These are phyloP conservation scores for Okapia johnstoni DNA, from an alignment of 2,113 vertebrate genomes.

Conservation along the genomic window DNA sequence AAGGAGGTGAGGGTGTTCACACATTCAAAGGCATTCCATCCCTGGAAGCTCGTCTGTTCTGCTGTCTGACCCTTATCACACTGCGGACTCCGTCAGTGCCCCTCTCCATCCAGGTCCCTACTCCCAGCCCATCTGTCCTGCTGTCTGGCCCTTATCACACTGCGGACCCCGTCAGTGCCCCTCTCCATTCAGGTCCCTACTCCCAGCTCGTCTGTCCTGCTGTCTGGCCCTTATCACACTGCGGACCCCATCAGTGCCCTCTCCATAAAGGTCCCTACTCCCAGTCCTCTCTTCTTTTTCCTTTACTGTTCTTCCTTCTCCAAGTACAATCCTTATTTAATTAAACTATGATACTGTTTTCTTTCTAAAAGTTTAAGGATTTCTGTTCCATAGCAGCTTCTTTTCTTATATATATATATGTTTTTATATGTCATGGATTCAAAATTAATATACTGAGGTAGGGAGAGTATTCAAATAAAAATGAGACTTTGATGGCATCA, in stretches of 20 bases:
- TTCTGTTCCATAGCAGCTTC: background rate
- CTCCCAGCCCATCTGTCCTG: no score
- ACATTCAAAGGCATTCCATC: background rate
- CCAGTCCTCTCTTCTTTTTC: background rate
- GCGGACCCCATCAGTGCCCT: background rate
- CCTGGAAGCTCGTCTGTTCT: no score
- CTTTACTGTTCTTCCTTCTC: background rate
- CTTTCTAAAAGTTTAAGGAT: background rate
- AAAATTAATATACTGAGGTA: background rate
- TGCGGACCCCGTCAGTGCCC: background rate
- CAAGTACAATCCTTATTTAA: background rate
- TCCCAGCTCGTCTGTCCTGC: background rate
- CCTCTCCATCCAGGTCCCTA: rapidly evolving
- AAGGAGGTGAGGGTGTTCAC: background rate
- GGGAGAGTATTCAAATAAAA: background rate
- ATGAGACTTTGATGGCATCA: background rate
- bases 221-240: background rate
- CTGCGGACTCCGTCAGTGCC: background rate
- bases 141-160: background rate
- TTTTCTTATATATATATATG: background rate
- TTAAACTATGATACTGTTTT: background rate
- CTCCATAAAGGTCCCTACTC: no score
- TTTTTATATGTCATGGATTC: background rate
- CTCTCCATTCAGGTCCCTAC: no score
- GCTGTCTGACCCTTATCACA: background rate